Evolutionary conservation across 1,140 invertebrate genomes (phyloP), one percentile per base, ranked within the genome.

Genomic region (Ladona fulva): DNA sequence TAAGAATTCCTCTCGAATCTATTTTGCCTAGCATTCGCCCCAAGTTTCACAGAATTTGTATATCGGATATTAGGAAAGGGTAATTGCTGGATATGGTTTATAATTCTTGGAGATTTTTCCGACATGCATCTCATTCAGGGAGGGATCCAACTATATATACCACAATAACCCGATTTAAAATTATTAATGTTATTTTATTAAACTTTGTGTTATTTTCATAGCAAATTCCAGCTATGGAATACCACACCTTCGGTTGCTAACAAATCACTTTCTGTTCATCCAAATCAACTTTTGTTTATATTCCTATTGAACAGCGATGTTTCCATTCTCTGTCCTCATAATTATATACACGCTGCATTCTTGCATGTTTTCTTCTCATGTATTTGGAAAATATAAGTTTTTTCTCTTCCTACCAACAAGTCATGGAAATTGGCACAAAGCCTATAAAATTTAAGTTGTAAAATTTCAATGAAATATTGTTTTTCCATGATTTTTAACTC

Each of bases 391-490:
- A 66, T 66, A 66, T 66, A 66, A 66, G 52, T 66, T 22, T 66
- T 22, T 66, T 66, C 52, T 66, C 16, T 22, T 16, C 16, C 52
- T 66, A 16, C 14, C n/a, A 66, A 66, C 52, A 66, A 19, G 52
- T 66, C 52, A 66, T 66, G 52, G 52, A 66, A 66, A 66, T 16
- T 66, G n/a, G 52, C 52, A 66, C 52, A 66, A 22, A 22, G 52
- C 16, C 52, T 66, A 66, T 19, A 66, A 66, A 66, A 66, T 66
- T 19, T 12, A 19, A 66, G n/a, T 66, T 66, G 16, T 22, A 66
- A 66, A 66, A 66, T 66, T 12, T 66, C 52, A 66, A 66, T 66
- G 52, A 66, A 66, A 66, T 16, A 66, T 66, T n/a, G n/a, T n/a
- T 66, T 66, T 66, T 22, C 14, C 52, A 66, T 37, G 29, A 37